phyloP scores from a whole-genome alignment of 1,140 invertebrate genomes.

The Globodera rostochiensis region DNA sequence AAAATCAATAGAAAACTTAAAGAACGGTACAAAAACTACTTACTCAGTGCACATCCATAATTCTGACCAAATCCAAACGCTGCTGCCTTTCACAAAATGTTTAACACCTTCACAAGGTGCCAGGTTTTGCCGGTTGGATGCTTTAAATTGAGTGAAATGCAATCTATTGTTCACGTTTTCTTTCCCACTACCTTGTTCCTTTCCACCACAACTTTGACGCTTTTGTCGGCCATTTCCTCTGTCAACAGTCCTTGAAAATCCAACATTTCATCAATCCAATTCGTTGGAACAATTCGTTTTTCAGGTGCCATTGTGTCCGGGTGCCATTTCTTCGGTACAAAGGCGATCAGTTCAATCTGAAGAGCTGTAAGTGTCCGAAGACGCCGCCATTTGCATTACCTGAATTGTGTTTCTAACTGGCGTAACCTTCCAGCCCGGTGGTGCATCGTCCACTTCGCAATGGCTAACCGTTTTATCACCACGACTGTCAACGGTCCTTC shows the following conservation, averaged over 20 bases:
- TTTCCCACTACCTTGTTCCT: neutral
- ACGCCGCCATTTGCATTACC: neutral
- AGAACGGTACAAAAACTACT: too few species aligned
- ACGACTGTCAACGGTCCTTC: neutral
- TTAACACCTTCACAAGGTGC: neutral
- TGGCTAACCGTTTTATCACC: neutral
- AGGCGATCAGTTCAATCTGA: slow-evolving; percentile 22
- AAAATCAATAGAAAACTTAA: too few species aligned
- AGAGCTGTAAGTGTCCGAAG: neutral
- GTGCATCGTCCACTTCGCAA: neutral
- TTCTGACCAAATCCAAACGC: too few species aligned
- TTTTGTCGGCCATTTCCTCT: neutral
- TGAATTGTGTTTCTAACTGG: slow-evolving; percentile 8
- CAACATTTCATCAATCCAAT: slow-evolving; percentile 9
- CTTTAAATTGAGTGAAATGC: neutral
- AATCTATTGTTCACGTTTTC: neutral
- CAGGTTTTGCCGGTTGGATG: neutral
- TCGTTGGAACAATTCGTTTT: neutral
- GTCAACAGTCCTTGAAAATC: neutral
- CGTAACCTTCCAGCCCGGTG: slow-evolving; percentile 4
- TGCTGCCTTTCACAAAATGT: neutral
- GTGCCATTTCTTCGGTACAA: slow-evolving; percentile 2
- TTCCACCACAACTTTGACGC: slow-evolving; percentile 10
- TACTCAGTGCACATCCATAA: too few species aligned
- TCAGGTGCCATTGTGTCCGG: neutral